These are phyloP conservation scores for Mastacembelus armatus DNA, from an alignment of 2,797 vertebrate genomes.

Conservation along the genomic window DNA sequence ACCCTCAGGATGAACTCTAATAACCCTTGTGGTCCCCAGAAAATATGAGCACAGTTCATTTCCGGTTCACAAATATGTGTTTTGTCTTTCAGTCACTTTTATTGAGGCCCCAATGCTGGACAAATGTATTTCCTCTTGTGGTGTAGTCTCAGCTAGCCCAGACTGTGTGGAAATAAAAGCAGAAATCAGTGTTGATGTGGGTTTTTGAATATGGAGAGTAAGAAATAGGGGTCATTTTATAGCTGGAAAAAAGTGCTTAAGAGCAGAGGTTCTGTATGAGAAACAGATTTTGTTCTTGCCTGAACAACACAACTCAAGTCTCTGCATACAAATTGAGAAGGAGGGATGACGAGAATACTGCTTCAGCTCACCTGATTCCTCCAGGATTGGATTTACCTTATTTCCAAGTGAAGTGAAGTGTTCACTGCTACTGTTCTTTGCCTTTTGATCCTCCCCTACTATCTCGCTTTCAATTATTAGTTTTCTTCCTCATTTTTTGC, in stretches of 20 bases:
- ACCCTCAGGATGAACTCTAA: no score
- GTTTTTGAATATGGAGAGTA: constrained; percentile 40
- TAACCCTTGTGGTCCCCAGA: no score
- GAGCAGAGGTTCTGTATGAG: constrained; percentile 18
- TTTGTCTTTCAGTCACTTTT: no score
- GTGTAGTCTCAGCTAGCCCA: no score
- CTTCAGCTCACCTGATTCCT: constrained; percentile 33
- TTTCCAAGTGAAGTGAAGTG: constrained; percentile 59
- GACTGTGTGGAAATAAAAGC: constrained; percentile 6
- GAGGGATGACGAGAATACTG: constrained; percentile 31
- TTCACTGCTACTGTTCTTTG: constrained; percentile 21
- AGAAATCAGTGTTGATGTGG: constrained; percentile 24
- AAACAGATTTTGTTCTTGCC: constrained; percentile 47
- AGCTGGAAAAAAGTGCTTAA: constrained; percentile 36
- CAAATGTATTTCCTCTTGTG: no score
- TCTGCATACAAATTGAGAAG: constrained; percentile 55
- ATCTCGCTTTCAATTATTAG: constrained; percentile 59
- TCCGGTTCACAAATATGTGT: no score
- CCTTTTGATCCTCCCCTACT: constrained; percentile 33
- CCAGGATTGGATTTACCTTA: constrained; percentile 53
- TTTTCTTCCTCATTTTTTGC: constrained; percentile 28
- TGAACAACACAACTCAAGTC: constrained; percentile 34
- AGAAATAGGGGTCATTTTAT: constrained; percentile 56
- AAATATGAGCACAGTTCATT: no score
- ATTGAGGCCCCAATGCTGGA: no score